These are phyloP conservation scores for Florisuga fusca DNA, from an alignment of 2,797 vertebrate species.

Conservation along the genomic window DNA sequence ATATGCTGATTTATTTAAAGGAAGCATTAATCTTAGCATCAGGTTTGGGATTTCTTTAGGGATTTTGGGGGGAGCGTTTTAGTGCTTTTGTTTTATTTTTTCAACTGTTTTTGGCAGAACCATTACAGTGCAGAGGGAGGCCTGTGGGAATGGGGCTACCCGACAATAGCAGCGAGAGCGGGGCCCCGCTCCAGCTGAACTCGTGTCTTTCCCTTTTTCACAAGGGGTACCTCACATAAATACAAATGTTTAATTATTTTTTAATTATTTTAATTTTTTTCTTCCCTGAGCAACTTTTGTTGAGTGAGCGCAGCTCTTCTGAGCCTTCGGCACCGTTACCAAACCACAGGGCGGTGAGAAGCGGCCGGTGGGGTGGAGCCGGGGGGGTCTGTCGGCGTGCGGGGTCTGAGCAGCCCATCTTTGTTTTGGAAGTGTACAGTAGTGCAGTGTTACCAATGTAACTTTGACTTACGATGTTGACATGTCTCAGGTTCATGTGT, in stretches of 20 bases:
- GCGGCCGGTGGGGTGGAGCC: constrained; percentile 41
- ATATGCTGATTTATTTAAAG: constrained; percentile 82
- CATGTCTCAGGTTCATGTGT: constrained; percentile 98
- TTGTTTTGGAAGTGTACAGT: constrained; percentile 82
- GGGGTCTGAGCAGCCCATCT: constrained; percentile 73
- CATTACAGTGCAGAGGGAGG: constrained; percentile 37
- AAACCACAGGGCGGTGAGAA: constrained; percentile 41
- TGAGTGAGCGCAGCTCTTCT: constrained; percentile 61
- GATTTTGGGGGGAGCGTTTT: neutral
- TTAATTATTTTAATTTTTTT: too few relatives aligned
- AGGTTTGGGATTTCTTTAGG: constrained; percentile 73
- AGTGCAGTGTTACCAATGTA: constrained; percentile 85
- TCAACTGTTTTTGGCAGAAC: constrained; percentile 56
- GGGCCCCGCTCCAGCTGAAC: constrained; percentile 11
- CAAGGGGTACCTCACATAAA: constrained; percentile 25
- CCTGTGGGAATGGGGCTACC: constrained; percentile 69
- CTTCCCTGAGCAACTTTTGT: constrained; percentile 16
- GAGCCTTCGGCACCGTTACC: constrained; percentile 69
- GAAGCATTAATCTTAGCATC: constrained; percentile 77
- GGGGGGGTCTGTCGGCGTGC: constrained; percentile 21
- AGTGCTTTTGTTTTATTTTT: neutral
- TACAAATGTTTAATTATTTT: neutral
- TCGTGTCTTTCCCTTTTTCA: constrained; percentile 27
- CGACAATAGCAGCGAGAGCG: neutral
- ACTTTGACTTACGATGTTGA: constrained; percentile 86